These are phyloP conservation scores for Ochotona princeps DNA, from an alignment of 2,113 vertebrate species.

Conservation along the genomic window DNA sequence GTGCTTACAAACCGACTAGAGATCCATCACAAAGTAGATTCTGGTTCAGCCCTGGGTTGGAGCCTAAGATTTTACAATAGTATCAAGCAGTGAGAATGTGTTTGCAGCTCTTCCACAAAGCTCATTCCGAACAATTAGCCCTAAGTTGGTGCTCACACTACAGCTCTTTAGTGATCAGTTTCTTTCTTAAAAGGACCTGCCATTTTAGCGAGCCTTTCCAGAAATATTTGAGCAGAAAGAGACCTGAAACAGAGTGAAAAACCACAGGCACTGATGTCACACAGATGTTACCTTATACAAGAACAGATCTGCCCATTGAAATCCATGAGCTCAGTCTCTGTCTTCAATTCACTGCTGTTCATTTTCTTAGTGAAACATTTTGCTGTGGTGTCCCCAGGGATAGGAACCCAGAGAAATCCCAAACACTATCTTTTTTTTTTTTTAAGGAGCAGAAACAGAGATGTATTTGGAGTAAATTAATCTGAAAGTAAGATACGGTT, in stretches of 20 bases:
- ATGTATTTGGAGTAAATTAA: slow-evolving; percentile 55
- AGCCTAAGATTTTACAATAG: not conserved
- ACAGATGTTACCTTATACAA: not conserved
- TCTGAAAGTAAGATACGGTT: not conserved
- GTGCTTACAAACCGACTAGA: not conserved
- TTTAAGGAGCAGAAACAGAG: not conserved
- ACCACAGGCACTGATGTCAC: not conserved
- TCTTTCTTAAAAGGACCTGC: not conserved
- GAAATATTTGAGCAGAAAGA: not conserved
- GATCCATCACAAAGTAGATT: not conserved
- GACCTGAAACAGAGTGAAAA: not conserved
- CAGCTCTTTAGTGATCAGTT: not conserved
- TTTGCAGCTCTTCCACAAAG: not conserved
- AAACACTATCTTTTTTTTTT: no score
- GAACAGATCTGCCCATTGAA: not conserved
- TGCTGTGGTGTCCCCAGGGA: not conserved
- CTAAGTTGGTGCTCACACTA: not conserved
- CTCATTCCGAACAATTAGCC: not conserved
- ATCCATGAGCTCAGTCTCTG: not conserved
- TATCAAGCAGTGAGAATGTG: not conserved
- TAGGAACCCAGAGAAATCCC: not conserved
- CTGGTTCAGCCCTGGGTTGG: not conserved
- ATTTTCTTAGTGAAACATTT: not conserved
- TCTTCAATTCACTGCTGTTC: not conserved
- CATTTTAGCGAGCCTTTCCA: not conserved